Evolutionary conservation across 2,888 invertebrate genomes (phyloP), one percentile per base, ranked within the genome.

Genomic region (Xiphydria camelus): DNA sequence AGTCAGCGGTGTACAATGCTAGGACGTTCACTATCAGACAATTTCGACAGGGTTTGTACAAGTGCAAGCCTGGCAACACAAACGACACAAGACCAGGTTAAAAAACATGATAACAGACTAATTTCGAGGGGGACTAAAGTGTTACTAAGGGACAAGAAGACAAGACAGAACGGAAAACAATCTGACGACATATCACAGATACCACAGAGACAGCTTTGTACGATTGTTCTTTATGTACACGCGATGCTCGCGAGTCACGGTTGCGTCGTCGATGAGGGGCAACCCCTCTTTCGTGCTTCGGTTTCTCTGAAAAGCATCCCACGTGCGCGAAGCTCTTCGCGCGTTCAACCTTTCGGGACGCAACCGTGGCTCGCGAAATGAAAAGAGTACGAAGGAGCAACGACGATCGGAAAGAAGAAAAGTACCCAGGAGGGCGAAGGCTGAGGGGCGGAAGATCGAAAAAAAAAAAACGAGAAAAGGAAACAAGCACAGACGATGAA

Each of bases 121-220:
- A 6, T 23, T 7, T n/a, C n/a, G 7, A 23, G 23, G 23, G 23
- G 6, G 23, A n/a, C 7, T 23, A 7, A 23, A 23, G n/a, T n/a
- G 23, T 62, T 58, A 66, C 66, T 71, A 70, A 64, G 59, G 66
- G 68, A 67, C 69, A 69, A 66, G 64, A 64, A 68, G 71, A 75
- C 72, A 75, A 74, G 70, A 73, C 73, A 73, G 64, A 67, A 73
- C 69, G 67, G 61, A 69, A 65, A 65, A 49, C 70, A 68, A 73
- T 68, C 66, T 68, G 73, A 74, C 69, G 67, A 74, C 73, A 75
- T 71, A 72, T 69, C 73, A 75, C 73, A 72, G 62, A 68, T 62
- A 66, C 55, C 36, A 59, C 59, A 64, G 51, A 64, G 57, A 41
- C 44, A 53, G 52, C 54, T n/a, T n/a, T n/a, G n/a, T n/a, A n/a